Evolutionary conservation across 2,888 invertebrate genomes (phyloP), one percentile per base, ranked within the genome.

Genomic region (Hedya salicella): DNA sequence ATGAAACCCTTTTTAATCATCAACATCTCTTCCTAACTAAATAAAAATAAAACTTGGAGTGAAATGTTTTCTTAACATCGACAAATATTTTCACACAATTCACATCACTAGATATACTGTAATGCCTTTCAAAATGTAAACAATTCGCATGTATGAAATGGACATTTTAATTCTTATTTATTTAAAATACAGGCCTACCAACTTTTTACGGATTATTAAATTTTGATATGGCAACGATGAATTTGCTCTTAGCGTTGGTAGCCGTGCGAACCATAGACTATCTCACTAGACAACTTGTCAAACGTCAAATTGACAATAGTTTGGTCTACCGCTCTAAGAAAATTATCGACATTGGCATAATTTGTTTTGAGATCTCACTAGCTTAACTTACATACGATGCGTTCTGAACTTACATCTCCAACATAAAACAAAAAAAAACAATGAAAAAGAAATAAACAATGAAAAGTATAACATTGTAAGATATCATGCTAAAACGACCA

Each of bases 281-380:
- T 72, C 69, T 71, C 71, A 72, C 67, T 71, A 66, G 66, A 61
- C 61, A 61, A 60, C 30, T 56, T 40, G 21, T 75, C 73, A 59
- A 73, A 59, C 46, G 57, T 57, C 57, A 57, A 57, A 57, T 69
- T 74, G 79, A 78, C 74, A 81, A 81, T 76, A 79, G 73, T 75
- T 78, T 81, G 80, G 79, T 79, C 81, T 81, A 81, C 73, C 75
- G 62, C 68, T 70, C 80, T 80, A 78, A 76, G 74, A 78, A 76
- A 76, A 72, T 67, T 71, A 70, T 72, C 75, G 75, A 73, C 73
- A 74, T 81, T 82, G 80, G 80, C 82, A 80, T 73, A 72, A 54
- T 64, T 69, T 61, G 49, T 56, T 69, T 52, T 52, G 54, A 67
- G 56, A 65, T 50, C 68, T 69, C 68, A 62, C 70, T 71, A 70